phyloP scores from a whole-genome alignment of 2,888 invertebrate genomes.

The Caradrina kadenii region DNA sequence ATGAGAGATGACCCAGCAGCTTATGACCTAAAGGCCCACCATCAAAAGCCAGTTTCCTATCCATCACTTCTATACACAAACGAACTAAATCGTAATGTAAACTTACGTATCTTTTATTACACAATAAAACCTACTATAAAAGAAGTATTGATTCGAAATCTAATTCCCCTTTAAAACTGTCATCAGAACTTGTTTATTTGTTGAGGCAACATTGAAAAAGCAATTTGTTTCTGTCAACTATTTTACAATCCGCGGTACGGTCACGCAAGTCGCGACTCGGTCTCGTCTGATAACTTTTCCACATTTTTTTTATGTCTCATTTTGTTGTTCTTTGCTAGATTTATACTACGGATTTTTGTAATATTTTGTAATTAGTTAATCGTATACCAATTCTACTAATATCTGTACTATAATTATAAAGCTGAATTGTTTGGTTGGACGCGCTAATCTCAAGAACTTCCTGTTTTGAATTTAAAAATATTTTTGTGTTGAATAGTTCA shows the following conservation, averaged over 20 bases:
- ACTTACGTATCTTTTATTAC: not conserved
- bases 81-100: too few species aligned
- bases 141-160: conserved; percentile 53
- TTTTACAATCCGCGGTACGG: conserved; percentile 47
- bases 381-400: too few species aligned
- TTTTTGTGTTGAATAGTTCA: too few species aligned
- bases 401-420: too few species aligned
- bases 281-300: conserved; percentile 70
- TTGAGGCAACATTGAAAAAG: conserved; percentile 64
- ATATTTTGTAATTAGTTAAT: not conserved
- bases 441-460: too few species aligned
- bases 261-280: conserved; percentile 66
- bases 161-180: conserved; percentile 58
- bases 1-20: too few species aligned
- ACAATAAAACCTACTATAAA: conserved; percentile 3
- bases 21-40: too few species aligned
- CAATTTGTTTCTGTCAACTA: conserved; percentile 75
- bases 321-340: conserved; percentile 29
- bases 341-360: not conserved
- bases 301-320: conserved; percentile 23
- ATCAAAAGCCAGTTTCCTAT: too few species aligned
- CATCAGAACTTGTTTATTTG: conserved; percentile 58
- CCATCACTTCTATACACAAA: too few species aligned
- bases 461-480: too few species aligned
- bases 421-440: too few species aligned